Evolutionary conservation across 2,888 invertebrate species (phyloP), one percentile per base, ranked within the genome.

Genomic region (Sphaerophoria rueppellii): DNA sequence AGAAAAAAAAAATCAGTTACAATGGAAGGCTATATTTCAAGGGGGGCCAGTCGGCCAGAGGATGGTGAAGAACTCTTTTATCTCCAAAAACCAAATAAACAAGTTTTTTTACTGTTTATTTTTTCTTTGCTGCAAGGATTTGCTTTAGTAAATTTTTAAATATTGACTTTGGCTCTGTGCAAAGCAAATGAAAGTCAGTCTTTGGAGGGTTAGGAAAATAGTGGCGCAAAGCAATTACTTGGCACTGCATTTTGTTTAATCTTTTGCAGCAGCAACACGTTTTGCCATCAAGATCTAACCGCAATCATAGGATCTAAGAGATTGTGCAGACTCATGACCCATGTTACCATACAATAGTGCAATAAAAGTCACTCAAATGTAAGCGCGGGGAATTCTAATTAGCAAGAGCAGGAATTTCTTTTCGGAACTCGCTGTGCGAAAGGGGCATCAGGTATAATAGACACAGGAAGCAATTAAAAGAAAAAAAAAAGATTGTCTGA

Each of bases 311-410:
- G 78, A 55, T 71, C 65, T 65, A 67, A 74, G 43, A 72, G 55
- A 34, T 54, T 9, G 5, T 4, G 40, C 24, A 24, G 5, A 40
- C 54, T 54, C 67, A 67, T 54, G 72, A 35, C 63, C 57, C 72
- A 16, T 65, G 81, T 85, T 81, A 81, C 63, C 81, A 85, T 76
- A 85, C 81, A 85, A 85, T 85, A 69, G 76, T n/a, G 73, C 81
- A 76, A 73, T 77, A 73, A 85, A 81, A 85, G 61, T 85, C 67
- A 69, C 75, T 72, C 81, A 85, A 85, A 81, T 73, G 80, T 46
- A 46, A 24, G 24, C 24, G 16, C 46, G 46, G 58, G 60, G 74
- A 81, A 85, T 81, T 85, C 85, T 85, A 85, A 85, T 85, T 85
- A 85, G 81, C 81, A 77, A 72, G 48, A 60, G 52, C 35, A 55